Conservation (phyloP, 2,113 vertebrate species). For the Gnathonemus longibarbis region DNA sequence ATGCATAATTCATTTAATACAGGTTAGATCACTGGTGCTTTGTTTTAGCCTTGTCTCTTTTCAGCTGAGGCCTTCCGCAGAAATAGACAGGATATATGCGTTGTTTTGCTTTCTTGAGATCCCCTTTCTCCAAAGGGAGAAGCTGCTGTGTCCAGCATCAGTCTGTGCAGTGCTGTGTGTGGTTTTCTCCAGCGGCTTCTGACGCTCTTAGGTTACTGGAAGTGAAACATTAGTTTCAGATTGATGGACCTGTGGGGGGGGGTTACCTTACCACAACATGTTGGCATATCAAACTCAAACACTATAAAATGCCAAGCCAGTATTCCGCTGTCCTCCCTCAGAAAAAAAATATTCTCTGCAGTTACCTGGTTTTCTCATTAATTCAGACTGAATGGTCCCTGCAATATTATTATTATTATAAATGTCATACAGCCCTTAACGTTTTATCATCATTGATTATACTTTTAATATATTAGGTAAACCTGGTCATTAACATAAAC, state of each 20-base stretch:
- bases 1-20: constrained; percentile 8
- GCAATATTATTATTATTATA: neutral
- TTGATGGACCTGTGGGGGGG: neutral
- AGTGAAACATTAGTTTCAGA: neutral
- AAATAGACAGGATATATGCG: neutral
- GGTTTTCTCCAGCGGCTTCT: neutral
- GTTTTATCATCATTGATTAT: neutral
- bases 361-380: neutral
- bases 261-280: neutral
- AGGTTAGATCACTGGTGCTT: neutral
- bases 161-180: neutral
- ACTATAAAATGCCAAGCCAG: neutral
- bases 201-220: neutral
- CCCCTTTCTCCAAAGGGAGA: neutral
- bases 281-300: neutral
- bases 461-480: neutral
- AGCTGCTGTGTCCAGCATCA: neutral
- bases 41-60: neutral
- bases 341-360: neutral
- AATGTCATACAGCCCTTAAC: neutral
- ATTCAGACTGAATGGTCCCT: neutral
- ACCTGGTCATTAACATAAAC: neutral
- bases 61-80: neutral
- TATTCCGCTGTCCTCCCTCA: neutral
- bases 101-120: neutral